These are phyloP conservation scores for Phainopepla nitens DNA, from an alignment of 2,113 vertebrate species.

Conservation along the genomic window DNA sequence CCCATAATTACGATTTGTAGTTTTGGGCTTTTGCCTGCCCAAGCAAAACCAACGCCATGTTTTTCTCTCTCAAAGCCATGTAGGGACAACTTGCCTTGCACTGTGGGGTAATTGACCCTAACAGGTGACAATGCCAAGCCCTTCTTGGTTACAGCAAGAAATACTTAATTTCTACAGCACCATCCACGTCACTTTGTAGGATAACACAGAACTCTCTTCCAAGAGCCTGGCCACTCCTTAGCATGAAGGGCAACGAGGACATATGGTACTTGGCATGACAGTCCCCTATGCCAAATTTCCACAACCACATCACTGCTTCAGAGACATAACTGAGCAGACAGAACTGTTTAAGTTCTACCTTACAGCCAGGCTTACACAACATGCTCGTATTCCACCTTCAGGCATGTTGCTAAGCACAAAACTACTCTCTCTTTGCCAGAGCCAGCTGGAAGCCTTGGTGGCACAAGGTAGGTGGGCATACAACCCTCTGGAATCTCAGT, in stretches of 20 bases:
- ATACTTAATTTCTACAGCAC: background rate
- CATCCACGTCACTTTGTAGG: background rate
- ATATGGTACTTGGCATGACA: background rate
- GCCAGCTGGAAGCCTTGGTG: background rate
- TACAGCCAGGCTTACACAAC: background rate
- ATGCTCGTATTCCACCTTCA: background rate
- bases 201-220: background rate
- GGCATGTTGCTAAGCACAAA: background rate
- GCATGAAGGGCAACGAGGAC: background rate
- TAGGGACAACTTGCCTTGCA: background rate
- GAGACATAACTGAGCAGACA: background rate
- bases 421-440: background rate
- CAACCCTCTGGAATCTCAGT: background rate
- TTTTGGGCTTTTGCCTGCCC: background rate
- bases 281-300: background rate
- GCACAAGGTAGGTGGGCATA: background rate
- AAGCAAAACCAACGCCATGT: background rate
- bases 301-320: background rate
- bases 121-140: background rate
- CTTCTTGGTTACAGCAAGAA: background rate
- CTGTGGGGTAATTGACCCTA: background rate
- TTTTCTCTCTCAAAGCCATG: fast-evolving
- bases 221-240: background rate
- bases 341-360: background rate
- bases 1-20: background rate